Evolutionary conservation across 2,888 invertebrate species (phyloP).

Genomic region (Halocaridina rubra): DNA sequence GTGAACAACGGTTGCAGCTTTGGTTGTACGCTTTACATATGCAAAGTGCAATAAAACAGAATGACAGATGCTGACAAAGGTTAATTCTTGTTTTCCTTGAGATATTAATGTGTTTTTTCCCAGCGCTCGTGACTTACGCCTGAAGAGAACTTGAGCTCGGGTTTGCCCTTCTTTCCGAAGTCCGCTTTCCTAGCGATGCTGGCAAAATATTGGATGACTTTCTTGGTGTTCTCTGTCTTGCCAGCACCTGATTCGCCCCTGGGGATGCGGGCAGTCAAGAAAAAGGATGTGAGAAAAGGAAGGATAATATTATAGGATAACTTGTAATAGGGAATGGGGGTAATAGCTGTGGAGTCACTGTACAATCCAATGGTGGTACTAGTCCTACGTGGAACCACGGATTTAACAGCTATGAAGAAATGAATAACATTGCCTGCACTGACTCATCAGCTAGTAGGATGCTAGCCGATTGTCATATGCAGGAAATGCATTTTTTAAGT

Average conservation of each 20-base stretch:
- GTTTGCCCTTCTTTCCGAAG: conserved; percentile 23
- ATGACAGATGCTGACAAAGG: no score
- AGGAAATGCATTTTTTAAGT: no score
- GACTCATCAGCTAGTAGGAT: no score
- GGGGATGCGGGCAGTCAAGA: conserved; percentile 33
- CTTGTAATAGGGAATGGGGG: background rate
- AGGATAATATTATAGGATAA: background rate
- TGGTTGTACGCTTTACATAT: no score
- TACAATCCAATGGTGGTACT: background rate
- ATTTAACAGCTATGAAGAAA: no score
- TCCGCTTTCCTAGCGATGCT: conserved; percentile 64
- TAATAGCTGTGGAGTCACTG: background rate
- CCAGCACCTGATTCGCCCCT: conserved; percentile 75
- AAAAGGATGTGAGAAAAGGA: background rate
- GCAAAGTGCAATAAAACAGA: no score
- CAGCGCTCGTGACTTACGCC: conserved; percentile 64
- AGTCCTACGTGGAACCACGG: background rate
- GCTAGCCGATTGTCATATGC: no score
- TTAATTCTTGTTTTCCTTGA: background rate
- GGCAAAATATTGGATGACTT: conserved; percentile 70
- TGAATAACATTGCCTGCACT: no score
- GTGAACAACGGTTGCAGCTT: no score
- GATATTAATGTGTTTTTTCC: background rate
- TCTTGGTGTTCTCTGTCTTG: conserved; percentile 73
- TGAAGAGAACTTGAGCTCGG: conserved; percentile 62